Conservation (phyloP, 1,140 invertebrate species). For the honey bee (Apis mellifera) region DNA sequence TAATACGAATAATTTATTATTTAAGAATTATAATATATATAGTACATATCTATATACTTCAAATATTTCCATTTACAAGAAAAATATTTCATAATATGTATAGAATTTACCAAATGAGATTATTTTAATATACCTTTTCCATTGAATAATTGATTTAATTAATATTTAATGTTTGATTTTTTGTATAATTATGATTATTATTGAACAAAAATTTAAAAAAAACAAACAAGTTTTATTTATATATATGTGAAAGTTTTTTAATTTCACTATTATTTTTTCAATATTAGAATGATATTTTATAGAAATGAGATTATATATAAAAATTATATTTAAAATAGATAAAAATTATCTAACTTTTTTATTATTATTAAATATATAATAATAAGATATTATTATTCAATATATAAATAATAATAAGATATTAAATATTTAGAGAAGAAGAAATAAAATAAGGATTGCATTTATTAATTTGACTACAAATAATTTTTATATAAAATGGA, state of each 20-base stretch:
- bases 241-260: not conserved
- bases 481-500: conserved; percentile 38
- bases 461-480: conserved; percentile 36
- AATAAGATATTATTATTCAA: conserved; percentile 16
- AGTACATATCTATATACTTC: not conserved
- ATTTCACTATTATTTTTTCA: not conserved
- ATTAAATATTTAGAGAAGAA: conserved; percentile 9
- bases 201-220: not conserved
- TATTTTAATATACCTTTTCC: conserved; percentile 7
- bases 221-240: not conserved
- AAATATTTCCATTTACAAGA: conserved; percentile 24
- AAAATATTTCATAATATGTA: not conserved
- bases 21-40: conserved; percentile 8
- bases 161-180: not conserved
- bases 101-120: conserved; percentile 5
- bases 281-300: conserved; percentile 32
- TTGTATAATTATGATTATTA: not conserved
- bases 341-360: conserved; percentile 39
- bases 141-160: not conserved
- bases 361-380: conserved; percentile 33
- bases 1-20: not conserved
- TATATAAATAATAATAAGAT: conserved; percentile 28
- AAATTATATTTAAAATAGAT: conserved; percentile 32
- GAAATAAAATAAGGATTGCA: conserved; percentile 14
- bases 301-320: conserved; percentile 12